These are phyloP conservation scores for Thaleichthys pacificus DNA, from an alignment of 2,797 vertebrate genomes.

Conservation along the genomic window DNA sequence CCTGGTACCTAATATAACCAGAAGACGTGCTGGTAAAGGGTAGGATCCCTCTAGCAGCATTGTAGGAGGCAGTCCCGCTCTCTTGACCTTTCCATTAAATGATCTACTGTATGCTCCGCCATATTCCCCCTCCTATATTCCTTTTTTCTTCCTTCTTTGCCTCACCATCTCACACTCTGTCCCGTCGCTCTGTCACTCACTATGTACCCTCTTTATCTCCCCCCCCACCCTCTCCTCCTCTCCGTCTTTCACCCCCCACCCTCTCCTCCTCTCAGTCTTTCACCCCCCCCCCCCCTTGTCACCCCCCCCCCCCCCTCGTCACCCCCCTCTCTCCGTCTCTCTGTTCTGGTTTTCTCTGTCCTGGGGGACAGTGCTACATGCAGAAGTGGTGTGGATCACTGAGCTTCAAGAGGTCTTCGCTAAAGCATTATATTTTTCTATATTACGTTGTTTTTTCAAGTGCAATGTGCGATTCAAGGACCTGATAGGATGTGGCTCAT, in stretches of 20 bases:
- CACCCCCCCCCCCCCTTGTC: conserved; percentile 19
- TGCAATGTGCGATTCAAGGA: neutral
- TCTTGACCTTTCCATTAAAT: conserved; percentile 57
- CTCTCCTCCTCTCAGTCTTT: conserved; percentile 10
- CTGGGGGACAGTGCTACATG: conserved; percentile 55
- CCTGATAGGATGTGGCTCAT: neutral
- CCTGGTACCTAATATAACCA: neutral
- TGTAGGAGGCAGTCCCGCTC: neutral
- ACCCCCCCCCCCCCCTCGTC: neutral
- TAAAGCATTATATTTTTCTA: conserved; percentile 33
- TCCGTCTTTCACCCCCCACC: conserved; percentile 16
- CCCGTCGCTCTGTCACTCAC: conserved; percentile 27
- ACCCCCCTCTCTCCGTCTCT: neutral
- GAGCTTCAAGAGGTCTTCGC: conserved; percentile 61
- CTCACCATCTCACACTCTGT: conserved; percentile 44
- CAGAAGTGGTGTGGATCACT: conserved; percentile 68
- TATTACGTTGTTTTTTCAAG: neutral
- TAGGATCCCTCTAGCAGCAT: neutral
- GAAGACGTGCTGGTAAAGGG: conserved; percentile 9
- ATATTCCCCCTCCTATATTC: too few species aligned
- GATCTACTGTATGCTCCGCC: conserved; percentile 43
- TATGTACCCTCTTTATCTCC: neutral
- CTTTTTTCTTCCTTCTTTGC: conserved; percentile 38
- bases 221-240: conserved; percentile 28
- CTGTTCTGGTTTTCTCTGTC: conserved; percentile 49